Evolutionary conservation across 2,888 invertebrate genomes (phyloP), one percentile per base, ranked within the genome.

Genomic region (Apamea epomidion): DNA sequence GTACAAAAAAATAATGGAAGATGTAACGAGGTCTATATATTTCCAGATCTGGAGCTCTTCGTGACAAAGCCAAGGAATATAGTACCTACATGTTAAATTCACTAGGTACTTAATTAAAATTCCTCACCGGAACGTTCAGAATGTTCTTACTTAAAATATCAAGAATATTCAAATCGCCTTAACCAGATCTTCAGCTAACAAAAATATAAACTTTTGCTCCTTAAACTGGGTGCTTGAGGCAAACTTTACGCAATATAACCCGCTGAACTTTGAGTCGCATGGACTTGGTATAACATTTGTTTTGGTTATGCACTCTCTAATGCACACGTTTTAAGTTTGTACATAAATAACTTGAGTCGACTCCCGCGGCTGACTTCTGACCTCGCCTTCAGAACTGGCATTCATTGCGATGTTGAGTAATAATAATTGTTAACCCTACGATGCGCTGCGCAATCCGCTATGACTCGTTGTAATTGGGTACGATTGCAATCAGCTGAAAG

Each of bases 291-390:
- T 85, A 80, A 90, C 84, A 88, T 91, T 91, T 87, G 90, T 89
- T 90, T 87, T 85, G 85, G 86, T 88, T 91, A 90, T 90, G 90
- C 89, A 89, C 86, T 90, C 88, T 87, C 87, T 87, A 85, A 89
- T 87, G 84, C 83, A 84, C 88, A 88, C 89, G 87, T 89, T 88
- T 86, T 82, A 88, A 90, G 84, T 90, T 91, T 79, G 83, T 87
- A 87, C 87, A 90, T 91, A 90, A 90, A 90, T 89, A 89, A 87
- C 87, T 78, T 87, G 74, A 75, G 77, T 81, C 64, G 86, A 89
- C 84, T 86, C 82, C 83, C 86, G 89, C 87, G 73, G 87, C 87
- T 92, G 92, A 91, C 91, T 91, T 91, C 89, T 91, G 91, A 92
- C 92, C 92, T 91, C 91, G 87, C 54, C 83, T 84, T 86, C 64